Evolutionary conservation across 2,113 vertebrate species (phyloP), one percentile per base, ranked within the genome.

Genomic region (Illadopsis cleaveri): DNA sequence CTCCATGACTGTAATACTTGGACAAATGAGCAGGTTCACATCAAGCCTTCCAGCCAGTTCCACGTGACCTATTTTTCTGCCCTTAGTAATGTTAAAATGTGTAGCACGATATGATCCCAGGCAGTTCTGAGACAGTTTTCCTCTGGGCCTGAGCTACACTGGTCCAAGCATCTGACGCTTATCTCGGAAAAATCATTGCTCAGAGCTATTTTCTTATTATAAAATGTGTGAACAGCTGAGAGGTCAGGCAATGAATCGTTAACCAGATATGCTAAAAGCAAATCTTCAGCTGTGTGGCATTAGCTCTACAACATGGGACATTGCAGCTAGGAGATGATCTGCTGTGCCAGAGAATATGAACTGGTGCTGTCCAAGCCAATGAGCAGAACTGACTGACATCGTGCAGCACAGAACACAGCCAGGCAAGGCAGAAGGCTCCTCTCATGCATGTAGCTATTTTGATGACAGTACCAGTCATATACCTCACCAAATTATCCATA

Each of bases 181-280:
- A 44, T 89, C 83, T 86, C 93, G 78, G 44, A 82, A 64, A 94
- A 96, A 79, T 82, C 51, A 47, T 75, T 78, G 69, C 90, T 91
- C 28, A 64, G 77, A 87, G 84, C 44, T 68, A 84, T 91, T 96
- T 94, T 58, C 60, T 87, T 71, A 54, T 84, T 94, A 94, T 78
- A 84, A 93, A 89, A 89, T 62, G 23, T 75, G 44, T 75, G 77
- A 91, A 75, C 42, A 87, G 69, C 77, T 87, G 73, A 89, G 90
- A 93, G 65, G 56, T 78, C 11, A 3, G 35, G 19, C 81, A 75
- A 42, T 56, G 69, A 84, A 82, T 93, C 89, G 56, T 82, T 93
- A 95, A 91, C 33, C 23, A 86, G 54, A 51, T n/a, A 54, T 25
- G 23, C 30, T 93, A n/a, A 96, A 84, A 94, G 69, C 69, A 82